Percentiles rank a stretch among this genome's conserved stretches.
Evolutionary conservation across 2,888 invertebrate genomes (phyloP).

Genomic region (Gandaritis pyraliata): DNA sequence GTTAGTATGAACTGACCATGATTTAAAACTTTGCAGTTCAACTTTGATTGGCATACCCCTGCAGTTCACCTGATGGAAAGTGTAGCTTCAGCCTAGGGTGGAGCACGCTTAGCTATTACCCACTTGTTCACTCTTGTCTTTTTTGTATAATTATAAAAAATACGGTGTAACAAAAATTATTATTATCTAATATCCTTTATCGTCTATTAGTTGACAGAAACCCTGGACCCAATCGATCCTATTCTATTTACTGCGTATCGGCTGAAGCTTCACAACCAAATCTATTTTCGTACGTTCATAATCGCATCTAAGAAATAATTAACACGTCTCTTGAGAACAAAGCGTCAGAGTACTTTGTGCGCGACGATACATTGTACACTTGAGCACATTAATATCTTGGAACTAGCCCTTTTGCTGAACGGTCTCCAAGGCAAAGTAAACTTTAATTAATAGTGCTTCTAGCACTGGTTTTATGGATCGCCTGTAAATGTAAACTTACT

Average conservation of each 20-base stretch:
- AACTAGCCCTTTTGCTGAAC: slow-evolving; percentile 31
- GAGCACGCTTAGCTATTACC: no score
- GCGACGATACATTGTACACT: slow-evolving; percentile 37
- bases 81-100: no score
- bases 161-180: no score
- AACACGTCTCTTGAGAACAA: slow-evolving; percentile 57
- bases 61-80: no score
- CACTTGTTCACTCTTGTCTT: no score
- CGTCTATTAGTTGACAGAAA: no score
- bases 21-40: no score
- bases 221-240: neutral
- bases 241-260: no score
- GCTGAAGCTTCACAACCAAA: neutral
- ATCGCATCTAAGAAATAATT: slow-evolving; percentile 59
- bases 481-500: no score
- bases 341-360: slow-evolving; percentile 52
- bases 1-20: no score
- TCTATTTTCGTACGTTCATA: slow-evolving; percentile 29
- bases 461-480: slow-evolving; percentile 3
- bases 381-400: slow-evolving; percentile 28
- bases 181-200: neutral
- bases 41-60: no score
- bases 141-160: no score
- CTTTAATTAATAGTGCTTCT: slow-evolving; percentile 25
- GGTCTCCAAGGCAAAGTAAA: slow-evolving; percentile 30